Conservation (phyloP, 2,113 vertebrate species). For the Todiramphus chloris region DNA sequence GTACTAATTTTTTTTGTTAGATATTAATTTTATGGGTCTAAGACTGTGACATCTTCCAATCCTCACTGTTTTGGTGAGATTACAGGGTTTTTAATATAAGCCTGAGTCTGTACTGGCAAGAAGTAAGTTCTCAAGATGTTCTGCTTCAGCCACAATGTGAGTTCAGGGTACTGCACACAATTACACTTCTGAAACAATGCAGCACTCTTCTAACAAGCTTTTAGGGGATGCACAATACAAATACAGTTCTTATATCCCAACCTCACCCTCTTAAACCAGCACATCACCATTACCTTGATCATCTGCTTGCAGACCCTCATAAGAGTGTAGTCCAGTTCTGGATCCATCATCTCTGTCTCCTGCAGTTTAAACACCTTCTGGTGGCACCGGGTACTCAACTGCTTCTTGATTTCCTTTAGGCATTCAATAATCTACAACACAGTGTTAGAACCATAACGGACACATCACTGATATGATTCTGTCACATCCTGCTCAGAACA, state of each 20-base stretch:
- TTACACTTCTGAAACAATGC: background rate
- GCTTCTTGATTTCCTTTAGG: conserved; percentile 92
- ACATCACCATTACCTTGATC: conserved; percentile 84
- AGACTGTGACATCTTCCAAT: background rate
- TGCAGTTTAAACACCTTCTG: conserved; percentile 95
- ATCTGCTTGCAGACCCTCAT: conserved; percentile 98
- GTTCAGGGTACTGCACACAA: background rate
- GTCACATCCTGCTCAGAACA: background rate
- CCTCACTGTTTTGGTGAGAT: background rate
- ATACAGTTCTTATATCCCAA: background rate
- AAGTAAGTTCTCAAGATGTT: background rate
- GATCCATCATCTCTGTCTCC: conserved; percentile 96
- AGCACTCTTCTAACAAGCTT: background rate
- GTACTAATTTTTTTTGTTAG: background rate
- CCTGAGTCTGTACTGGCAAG: background rate
- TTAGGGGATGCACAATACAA: background rate
- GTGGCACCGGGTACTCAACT: conserved; percentile 84
- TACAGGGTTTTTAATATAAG: background rate
- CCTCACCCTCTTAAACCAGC: background rate
- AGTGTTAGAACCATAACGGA: background rate
- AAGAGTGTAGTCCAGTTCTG: conserved; percentile 93
- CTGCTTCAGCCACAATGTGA: background rate
- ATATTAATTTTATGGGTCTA: background rate
- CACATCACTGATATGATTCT: background rate
- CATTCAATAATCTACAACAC: conserved; percentile 90